Conservation (phyloP, 2,888 invertebrate genomes). For the Clistopyga incitator region DNA sequence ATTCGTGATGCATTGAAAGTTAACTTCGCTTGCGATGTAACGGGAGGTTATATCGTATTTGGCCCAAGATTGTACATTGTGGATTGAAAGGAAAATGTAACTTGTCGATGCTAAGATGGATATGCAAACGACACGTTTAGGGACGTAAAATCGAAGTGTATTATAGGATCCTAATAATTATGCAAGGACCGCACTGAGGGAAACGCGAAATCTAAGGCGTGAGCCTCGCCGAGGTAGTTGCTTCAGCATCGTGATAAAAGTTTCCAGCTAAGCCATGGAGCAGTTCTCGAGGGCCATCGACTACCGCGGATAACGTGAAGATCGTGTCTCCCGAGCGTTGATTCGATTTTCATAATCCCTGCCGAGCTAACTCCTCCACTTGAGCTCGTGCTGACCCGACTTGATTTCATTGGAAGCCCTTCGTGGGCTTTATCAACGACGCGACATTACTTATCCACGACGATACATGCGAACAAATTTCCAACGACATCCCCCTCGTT, state of each 20-base stretch:
- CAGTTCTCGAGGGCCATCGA: constrained; percentile 40
- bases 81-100: constrained; percentile 5
- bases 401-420: constrained; percentile 49
- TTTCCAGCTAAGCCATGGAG: constrained; percentile 19
- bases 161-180: constrained; percentile 33
- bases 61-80: background rate
- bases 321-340: constrained; percentile 55
- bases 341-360: constrained; percentile 66
- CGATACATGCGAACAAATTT: constrained; percentile 17
- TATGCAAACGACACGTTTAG: background rate
- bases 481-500: background rate
- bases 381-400: constrained; percentile 6
- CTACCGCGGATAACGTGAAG: constrained; percentile 53
- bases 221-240: constrained; percentile 7
- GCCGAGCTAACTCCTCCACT: constrained; percentile 32
- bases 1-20: background rate
- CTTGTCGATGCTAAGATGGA: background rate
- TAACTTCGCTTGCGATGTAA: background rate
- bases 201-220: constrained; percentile 21
- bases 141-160: background rate
- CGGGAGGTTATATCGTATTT: background rate
- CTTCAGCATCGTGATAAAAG: constrained; percentile 44
- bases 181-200: constrained; percentile 18
- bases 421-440: constrained; percentile 23
- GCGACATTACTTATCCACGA: constrained; percentile 1